A percentile compares a stretch with the other conserved stretches of the same genome.
Evolutionary conservation across 2,113 vertebrate genomes (phyloP).

Genomic region (Pygoscelis antarcticus): DNA sequence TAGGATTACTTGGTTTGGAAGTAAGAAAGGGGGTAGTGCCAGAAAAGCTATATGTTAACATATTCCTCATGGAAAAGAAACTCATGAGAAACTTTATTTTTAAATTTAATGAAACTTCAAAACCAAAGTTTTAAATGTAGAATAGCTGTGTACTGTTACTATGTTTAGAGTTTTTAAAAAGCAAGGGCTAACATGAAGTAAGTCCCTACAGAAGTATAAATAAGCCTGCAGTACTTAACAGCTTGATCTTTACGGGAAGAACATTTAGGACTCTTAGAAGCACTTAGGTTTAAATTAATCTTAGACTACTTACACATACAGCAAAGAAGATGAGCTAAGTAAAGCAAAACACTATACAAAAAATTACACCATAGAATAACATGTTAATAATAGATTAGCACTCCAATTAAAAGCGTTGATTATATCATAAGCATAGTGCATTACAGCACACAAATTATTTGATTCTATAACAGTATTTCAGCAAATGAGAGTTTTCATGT

Average conservation of each 20-base stretch:
- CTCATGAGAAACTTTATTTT: background rate
- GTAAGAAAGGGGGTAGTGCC: background rate
- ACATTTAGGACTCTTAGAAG: slow-evolving; percentile 14
- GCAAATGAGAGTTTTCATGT: background rate
- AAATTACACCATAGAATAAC: background rate
- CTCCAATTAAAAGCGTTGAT: background rate
- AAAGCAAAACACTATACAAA: background rate
- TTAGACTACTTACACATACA: slow-evolving; percentile 4
- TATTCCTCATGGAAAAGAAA: background rate
- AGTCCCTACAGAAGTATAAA: background rate
- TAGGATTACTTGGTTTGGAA: background rate
- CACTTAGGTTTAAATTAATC: slow-evolving; percentile 53
- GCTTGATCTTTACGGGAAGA: slow-evolving; percentile 37
- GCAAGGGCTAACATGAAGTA: background rate
- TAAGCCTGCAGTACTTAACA: slow-evolving; percentile 9
- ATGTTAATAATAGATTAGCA: background rate
- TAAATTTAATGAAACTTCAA: background rate
- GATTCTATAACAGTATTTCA: background rate
- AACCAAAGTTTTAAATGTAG: background rate
- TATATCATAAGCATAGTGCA: background rate
- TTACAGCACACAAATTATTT: background rate
- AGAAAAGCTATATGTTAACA: background rate
- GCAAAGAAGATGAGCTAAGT: slow-evolving; percentile 52
- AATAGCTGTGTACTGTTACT: background rate
- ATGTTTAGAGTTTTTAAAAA: background rate